These are phyloP conservation scores for Morone saxatilis DNA, from an alignment of 2,113 vertebrate genomes.

Conservation along the genomic window DNA sequence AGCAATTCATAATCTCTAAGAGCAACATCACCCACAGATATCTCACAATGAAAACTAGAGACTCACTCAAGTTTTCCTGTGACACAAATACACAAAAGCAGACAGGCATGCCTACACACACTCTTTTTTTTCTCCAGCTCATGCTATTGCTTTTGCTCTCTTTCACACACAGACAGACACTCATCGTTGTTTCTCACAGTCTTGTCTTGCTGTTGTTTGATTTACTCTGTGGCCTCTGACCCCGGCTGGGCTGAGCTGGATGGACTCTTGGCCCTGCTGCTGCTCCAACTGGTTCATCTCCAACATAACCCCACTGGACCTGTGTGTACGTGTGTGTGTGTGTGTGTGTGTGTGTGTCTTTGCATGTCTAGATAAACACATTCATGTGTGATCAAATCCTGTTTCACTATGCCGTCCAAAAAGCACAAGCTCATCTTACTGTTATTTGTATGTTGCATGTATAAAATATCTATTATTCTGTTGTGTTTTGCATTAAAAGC, in stretches of 20 bases:
- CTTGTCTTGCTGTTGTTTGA: constrained; percentile 75
- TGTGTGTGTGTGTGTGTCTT: constrained; percentile 5
- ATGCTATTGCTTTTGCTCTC: constrained; percentile 11
- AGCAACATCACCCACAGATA: constrained; percentile 50
- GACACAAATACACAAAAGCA: constrained; percentile 56
- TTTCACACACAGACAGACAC: constrained; percentile 37
- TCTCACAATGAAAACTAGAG: constrained; percentile 24
- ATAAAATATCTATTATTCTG: background rate
- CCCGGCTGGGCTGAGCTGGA: constrained; percentile 65
- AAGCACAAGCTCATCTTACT: background rate
- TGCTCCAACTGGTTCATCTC: constrained; percentile 62
- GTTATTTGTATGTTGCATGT: background rate
- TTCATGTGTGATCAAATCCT: background rate
- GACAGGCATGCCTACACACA: constrained; percentile 30
- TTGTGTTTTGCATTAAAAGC: background rate
- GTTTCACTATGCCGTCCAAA: background rate
- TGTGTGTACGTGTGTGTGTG: constrained; percentile 11
- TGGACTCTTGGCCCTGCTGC: constrained; percentile 68
- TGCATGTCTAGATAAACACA: background rate
- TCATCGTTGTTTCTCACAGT: constrained; percentile 77
- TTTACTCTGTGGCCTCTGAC: constrained; percentile 73
- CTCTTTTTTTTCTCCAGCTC: background rate
- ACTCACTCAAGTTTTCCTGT: constrained; percentile 20
- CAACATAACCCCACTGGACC: constrained; percentile 37
- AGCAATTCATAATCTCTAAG: constrained; percentile 51